Percentiles rank a stretch among this genome's conserved stretches.
Conservation (phyloP, 2,113 vertebrate genomes). For the Apodemus sylvaticus region DNA sequence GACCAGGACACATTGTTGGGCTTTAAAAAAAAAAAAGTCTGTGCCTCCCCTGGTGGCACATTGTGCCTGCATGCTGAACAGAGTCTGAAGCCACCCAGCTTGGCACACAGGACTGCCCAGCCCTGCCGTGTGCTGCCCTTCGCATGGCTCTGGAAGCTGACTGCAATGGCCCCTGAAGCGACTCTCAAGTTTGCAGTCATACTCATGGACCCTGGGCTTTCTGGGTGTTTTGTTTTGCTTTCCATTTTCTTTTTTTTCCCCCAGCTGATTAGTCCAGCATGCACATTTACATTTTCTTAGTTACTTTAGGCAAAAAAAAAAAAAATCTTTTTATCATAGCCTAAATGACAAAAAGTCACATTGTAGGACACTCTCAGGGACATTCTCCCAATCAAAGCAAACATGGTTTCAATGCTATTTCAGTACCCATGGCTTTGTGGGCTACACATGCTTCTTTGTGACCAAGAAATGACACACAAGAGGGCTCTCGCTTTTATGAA, state of each 20-base stretch:
- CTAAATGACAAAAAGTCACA: neutral
- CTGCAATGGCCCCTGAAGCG: neutral
- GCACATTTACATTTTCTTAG: neutral
- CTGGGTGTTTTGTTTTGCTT: neutral
- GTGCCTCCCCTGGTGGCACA: neutral
- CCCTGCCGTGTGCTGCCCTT: neutral
- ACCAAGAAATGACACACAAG: neutral
- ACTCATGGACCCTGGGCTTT: neutral
- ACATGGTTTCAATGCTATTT: neutral
- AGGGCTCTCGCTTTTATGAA: neutral
- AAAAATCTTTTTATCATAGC: neutral
- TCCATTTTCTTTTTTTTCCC: neutral
- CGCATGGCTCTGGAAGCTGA: neutral
- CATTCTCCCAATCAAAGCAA: neutral
- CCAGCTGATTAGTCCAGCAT: neutral
- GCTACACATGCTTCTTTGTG: neutral
- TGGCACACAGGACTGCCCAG: neutral
- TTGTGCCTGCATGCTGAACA: too few relatives aligned
- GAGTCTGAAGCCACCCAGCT: too few relatives aligned
- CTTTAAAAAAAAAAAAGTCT: neutral
- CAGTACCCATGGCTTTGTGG: neutral
- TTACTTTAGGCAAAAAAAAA: neutral
- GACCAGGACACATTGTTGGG: neutral
- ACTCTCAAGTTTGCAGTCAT: neutral
- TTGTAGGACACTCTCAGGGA: neutral